Evolutionary conservation across 1,140 invertebrate genomes (phyloP), one percentile per base, ranked within the genome.

Genomic region (Drosophila biarmipes): DNA sequence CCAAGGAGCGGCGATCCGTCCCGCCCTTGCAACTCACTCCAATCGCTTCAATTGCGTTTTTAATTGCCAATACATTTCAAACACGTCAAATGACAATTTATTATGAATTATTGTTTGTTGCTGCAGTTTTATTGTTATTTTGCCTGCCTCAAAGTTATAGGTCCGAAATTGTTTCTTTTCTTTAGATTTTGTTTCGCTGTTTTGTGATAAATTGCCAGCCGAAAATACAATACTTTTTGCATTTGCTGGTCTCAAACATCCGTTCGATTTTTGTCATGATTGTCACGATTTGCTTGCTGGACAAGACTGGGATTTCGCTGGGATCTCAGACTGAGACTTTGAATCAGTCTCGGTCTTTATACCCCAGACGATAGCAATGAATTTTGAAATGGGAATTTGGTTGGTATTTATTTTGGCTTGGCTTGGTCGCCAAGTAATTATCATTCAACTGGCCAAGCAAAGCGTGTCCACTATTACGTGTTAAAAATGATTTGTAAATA

Each of bases 41-140:
- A 15, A 21, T 43, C 27, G 19, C 35, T 54, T 29, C 69, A 68
- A 79, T 84, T 79, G 75, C 74, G 59, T 63, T 78, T 78, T 80
- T 85, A 85, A 85, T 85, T 86, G 80, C 71, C 79, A 82, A 82
- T 82, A 78, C 73, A 67, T 82, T 79, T 74, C 56, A 48, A 86
- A 86, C 74, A 81, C 69, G 82, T 82, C 81, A 86, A 82, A 68
- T 77, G 78, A 87, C 78, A 81, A 86, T 86, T 87, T 86, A 86
- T 87, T 74, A 86, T 81, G 49, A 71, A 75, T 82, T 84, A 68
- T 78, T 71, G 46, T 46, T 67, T 53, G 14, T 10, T 37, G 51
- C n/a, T 37, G 2, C 6, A 31, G 2, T 38, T 56, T 68, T 69
- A 48, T 66, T 55, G 54, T 35, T 54, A 52, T 66, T 42, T 56